Conservation (phyloP, 1,140 invertebrate genomes). For the Drosophila lini region DNA sequence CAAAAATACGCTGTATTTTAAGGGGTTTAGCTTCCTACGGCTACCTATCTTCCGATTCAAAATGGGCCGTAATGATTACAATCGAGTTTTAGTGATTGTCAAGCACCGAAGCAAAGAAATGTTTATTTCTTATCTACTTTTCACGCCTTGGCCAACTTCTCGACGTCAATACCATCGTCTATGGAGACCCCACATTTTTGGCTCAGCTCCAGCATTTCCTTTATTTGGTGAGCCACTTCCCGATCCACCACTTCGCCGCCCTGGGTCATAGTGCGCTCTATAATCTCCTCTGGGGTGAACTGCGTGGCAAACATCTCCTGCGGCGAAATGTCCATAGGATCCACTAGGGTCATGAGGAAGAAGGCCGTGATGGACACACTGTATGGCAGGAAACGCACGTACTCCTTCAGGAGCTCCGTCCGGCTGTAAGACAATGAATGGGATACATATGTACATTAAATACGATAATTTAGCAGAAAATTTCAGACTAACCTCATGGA, state of each 20-base stretch:
- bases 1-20: neutral
- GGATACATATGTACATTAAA: neutral
- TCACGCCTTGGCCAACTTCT: constrained; percentile 7
- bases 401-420: constrained; percentile 64
- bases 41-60: neutral
- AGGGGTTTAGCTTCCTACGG: neutral
- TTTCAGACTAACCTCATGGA: constrained; percentile 53
- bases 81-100: neutral
- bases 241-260: constrained; percentile 68
- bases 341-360: constrained; percentile 64
- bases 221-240: constrained; percentile 69
- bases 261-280: constrained; percentile 13
- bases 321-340: constrained; percentile 15
- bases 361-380: constrained; percentile 31
- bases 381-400: constrained; percentile 67
- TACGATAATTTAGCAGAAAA: neutral
- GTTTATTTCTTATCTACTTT: constrained; percentile 4
- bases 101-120: neutral
- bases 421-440: constrained; percentile 29
- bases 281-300: constrained; percentile 30
- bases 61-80: neutral
- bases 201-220: constrained; percentile 68
- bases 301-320: constrained; percentile 46
- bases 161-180: constrained; percentile 57
- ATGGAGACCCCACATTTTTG: constrained; percentile 51